Conservation (phyloP, 1,140 invertebrate species). For the Drosophila ogumai region DNA sequence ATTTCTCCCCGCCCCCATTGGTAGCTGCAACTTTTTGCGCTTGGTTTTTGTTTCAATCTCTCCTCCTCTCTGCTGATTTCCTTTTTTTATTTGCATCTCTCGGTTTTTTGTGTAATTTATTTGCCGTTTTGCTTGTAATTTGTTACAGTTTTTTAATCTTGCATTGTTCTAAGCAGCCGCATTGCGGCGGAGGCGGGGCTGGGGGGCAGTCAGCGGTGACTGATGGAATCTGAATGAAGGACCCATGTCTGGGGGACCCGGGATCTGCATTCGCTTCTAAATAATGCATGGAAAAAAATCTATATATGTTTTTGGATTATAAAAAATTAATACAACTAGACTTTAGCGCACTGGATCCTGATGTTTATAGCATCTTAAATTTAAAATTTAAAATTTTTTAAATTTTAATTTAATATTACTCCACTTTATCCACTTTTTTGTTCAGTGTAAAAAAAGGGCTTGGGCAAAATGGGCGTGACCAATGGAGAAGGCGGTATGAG, state of each 20-base stretch:
- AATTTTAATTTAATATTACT: too few relatives aligned
- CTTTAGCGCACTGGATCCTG: not conserved
- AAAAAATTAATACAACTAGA: not conserved
- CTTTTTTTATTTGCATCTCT: conserved; percentile 36
- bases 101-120: conserved; percentile 76
- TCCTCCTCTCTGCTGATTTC: conserved; percentile 21
- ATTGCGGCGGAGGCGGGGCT: conserved; percentile 23
- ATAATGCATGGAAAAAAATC: conserved; percentile 5
- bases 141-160: conserved; percentile 82
- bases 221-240: conserved; percentile 37
- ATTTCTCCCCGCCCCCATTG: not conserved
- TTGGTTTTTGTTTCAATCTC: conserved; percentile 29
- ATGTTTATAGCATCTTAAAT: too few relatives aligned
- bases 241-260: conserved; percentile 22
- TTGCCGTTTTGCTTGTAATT: conserved; percentile 82
- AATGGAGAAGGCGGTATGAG: not conserved
- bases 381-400: too few relatives aligned
- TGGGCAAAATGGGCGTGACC: not conserved
- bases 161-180: conserved; percentile 75
- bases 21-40: conserved; percentile 49
- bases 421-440: not conserved
- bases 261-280: conserved; percentile 6
- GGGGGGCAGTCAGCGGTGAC: conserved; percentile 44
- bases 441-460: not conserved
- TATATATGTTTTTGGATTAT: not conserved